Conservation (phyloP, 1,140 invertebrate species). For the Bombus difficillimus region DNA sequence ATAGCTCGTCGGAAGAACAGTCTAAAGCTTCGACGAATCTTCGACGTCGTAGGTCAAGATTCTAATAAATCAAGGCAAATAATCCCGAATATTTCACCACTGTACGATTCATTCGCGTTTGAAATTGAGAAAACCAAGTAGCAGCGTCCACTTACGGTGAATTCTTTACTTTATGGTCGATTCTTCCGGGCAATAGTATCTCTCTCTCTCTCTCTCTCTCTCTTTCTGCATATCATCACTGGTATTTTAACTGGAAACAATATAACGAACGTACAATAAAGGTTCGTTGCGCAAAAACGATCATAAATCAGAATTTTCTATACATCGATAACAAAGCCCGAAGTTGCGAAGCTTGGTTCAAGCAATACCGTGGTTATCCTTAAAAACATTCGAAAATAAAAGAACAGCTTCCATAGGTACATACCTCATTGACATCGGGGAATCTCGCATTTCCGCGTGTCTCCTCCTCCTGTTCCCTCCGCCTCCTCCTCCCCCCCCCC, state of each 20-base stretch:
- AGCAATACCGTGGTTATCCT: not conserved
- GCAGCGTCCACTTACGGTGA: not conserved
- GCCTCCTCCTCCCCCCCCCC: not conserved
- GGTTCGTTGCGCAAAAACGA: not conserved
- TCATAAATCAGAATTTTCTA: not conserved
- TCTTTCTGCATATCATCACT: not conserved
- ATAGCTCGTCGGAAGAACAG: slow-evolving; percentile 15
- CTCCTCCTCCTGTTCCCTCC: not conserved
- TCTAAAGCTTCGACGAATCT: slow-evolving; percentile 6
- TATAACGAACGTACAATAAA: not conserved
- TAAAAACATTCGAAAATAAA: not conserved
- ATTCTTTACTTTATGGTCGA: not conserved
- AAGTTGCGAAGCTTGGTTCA: not conserved
- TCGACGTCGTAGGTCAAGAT: slow-evolving; percentile 36
- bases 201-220: not conserved
- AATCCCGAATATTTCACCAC: not conserved
- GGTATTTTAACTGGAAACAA: not conserved
- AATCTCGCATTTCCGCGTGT: slow-evolving; percentile 39
- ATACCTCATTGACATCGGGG: not conserved
- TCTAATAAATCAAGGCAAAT: slow-evolving; percentile 9
- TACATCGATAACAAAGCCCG: not conserved
- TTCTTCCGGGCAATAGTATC: not conserved
- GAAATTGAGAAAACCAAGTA: not conserved
- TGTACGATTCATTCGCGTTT: no score
- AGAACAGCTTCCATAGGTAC: not conserved